These are phyloP conservation scores for Tinea trinotella DNA, from an alignment of 2,888 invertebrate genomes.

Conservation along the genomic window DNA sequence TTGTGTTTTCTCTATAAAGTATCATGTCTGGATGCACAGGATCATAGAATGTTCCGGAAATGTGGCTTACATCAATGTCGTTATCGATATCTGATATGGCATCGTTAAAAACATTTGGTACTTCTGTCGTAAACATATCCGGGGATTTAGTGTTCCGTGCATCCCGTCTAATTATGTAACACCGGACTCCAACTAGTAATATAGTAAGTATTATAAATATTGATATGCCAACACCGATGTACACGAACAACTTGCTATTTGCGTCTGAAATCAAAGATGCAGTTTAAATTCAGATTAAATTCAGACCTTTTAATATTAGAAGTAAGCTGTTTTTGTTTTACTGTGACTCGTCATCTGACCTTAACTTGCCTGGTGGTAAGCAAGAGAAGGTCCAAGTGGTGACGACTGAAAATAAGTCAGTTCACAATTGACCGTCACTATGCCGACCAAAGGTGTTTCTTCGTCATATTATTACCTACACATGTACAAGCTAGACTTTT, in stretches of 20 bases:
- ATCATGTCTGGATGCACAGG: slow-evolving; percentile 58
- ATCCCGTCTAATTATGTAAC: slow-evolving; percentile 36
- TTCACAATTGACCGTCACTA: no score
- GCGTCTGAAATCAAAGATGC: slow-evolving; percentile 18
- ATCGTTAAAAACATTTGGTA: slow-evolving; percentile 60
- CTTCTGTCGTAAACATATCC: slow-evolving; percentile 59
- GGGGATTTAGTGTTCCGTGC: slow-evolving; percentile 49
- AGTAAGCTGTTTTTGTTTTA: no score
- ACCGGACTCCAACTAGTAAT: slow-evolving; percentile 36
- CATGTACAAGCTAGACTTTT: no score
- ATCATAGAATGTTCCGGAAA: slow-evolving; percentile 62
- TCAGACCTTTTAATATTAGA: no score
- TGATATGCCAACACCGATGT: slow-evolving; percentile 36
- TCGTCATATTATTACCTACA: no score
- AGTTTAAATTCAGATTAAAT: no score
- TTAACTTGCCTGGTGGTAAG: no score
- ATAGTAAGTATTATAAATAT: slow-evolving; percentile 33
- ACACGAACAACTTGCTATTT: slow-evolving; percentile 30
- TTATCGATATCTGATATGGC: slow-evolving; percentile 58
- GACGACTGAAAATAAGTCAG: no score
- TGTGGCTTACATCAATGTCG: slow-evolving; percentile 56
- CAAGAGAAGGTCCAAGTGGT: no score
- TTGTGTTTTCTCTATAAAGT: slow-evolving; percentile 51
- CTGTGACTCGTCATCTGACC: no score
- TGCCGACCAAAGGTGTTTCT: no score